Evolutionary conservation across 2,888 invertebrate genomes (phyloP).

Genomic region (Dinocampus coccinellae): DNA sequence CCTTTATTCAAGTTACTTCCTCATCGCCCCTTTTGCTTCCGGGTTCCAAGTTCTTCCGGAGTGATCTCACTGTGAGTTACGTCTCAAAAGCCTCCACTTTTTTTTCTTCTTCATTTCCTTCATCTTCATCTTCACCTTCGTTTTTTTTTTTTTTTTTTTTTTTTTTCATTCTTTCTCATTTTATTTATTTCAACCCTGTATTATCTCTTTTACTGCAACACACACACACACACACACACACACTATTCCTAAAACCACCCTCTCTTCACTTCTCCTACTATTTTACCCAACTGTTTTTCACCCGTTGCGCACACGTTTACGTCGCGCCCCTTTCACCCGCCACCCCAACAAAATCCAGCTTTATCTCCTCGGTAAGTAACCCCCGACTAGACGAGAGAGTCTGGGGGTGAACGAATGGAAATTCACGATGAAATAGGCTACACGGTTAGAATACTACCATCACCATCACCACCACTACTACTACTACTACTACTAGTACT

Average conservation of each 20-base stretch:
- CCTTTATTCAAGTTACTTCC: slow-evolving; percentile 51
- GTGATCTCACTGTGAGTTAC: slow-evolving; percentile 52
- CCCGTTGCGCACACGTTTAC: slow-evolving; percentile 5
- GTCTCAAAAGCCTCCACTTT: slow-evolving; percentile 51
- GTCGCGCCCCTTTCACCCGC: slow-evolving; percentile 18
- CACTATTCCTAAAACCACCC: slow-evolving; percentile 44
- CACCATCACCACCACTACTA: too few relatives aligned
- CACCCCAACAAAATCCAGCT: slow-evolving; percentile 22
- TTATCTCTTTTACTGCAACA: slow-evolving; percentile 32
- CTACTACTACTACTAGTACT: too few relatives aligned
- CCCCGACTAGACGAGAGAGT: slow-evolving; percentile 29
- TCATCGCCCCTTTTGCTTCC: slow-evolving; percentile 62
- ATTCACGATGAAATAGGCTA: slow-evolving; percentile 32
- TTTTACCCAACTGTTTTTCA: slow-evolving; percentile 26
- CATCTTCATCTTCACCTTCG: too few relatives aligned
- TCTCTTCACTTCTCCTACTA: slow-evolving; percentile 30
- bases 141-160: too few relatives aligned
- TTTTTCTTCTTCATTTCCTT: too few relatives aligned
- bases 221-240: too few relatives aligned
- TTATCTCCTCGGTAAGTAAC: slow-evolving; percentile 40
- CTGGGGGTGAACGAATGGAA: slow-evolving; percentile 34
- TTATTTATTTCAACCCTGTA: slow-evolving; percentile 39
- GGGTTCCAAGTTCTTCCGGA: slow-evolving; percentile 62
- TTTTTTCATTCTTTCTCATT: too few relatives aligned
- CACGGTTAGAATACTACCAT: slow-evolving; percentile 14